Conservation (phyloP, 92 coral and sea anemone species). For the Nematostella vectensis region DNA sequence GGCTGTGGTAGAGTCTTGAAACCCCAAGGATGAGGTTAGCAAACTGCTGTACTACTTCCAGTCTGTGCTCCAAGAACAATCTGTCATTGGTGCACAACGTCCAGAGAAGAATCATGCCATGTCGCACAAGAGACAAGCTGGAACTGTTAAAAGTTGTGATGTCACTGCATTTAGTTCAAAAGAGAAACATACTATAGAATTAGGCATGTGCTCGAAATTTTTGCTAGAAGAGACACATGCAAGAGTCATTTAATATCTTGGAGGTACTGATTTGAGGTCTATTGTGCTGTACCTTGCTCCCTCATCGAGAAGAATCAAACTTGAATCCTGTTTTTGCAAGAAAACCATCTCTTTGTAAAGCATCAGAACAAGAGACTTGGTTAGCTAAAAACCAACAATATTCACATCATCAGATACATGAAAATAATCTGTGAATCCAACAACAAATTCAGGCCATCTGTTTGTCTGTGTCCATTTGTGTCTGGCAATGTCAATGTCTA, state of each 20-base stretch:
- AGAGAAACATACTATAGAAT: neutral
- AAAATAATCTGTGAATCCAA: too few species aligned
- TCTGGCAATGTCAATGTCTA: too few species aligned
- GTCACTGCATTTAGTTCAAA: too few species aligned
- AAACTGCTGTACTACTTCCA: conserved; percentile 80
- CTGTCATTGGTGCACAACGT: conserved; percentile 55
- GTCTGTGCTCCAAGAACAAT: conserved; percentile 54
- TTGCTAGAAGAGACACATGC: too few species aligned
- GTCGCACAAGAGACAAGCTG: conserved; percentile 32
- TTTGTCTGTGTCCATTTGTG: too few species aligned
- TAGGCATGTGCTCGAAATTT: too few species aligned
- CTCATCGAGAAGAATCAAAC: neutral
- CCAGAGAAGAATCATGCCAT: conserved; percentile 57
- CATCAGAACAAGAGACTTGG: conserved; percentile 68
- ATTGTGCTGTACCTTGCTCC: conserved; percentile 16
- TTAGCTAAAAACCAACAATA: conserved; percentile 36
- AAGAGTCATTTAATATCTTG: too few species aligned
- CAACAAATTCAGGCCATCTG: too few species aligned
- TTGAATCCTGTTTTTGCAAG: conserved; percentile 8
- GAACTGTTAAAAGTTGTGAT: neutral
- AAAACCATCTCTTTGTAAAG: conserved; percentile 54
- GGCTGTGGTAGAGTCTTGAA: conserved; percentile 49
- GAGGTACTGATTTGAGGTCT: too few species aligned
- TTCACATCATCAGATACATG: neutral
- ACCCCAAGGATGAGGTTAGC: conserved; percentile 42